Evolutionary conservation across 2,113 vertebrate species (phyloP), one percentile per base, ranked within the genome.

Genomic region (Salvelinus namaycush): DNA sequence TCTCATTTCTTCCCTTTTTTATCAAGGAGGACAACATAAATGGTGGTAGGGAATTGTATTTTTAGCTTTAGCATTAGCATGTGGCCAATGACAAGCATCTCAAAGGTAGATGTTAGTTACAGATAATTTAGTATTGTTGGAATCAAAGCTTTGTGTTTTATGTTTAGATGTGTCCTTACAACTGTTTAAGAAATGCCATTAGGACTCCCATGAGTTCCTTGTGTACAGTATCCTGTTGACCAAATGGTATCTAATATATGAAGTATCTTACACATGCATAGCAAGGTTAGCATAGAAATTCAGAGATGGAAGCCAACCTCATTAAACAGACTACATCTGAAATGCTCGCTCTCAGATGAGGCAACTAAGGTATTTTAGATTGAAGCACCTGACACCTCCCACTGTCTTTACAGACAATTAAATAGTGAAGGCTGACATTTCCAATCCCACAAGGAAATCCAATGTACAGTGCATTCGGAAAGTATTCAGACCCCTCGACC

Each of bases 371-470:
- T 18, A 67, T 59, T 74, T 77, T 20, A 70, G 31, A 4, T 44
- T 13, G 48, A 68, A 68, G 65, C 24, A 67, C 5, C 27, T 57
- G 29, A 2, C 65, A 31, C 65, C 27, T 54, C 67, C 68, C 48
- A 26, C 18, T 34, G n/a, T 49, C 39, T 34, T 13, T 66, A 57
- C 24, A 72, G 68, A 71, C 44, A 49, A 51, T 31, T 8, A 72
- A 62, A 22, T 8, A 14, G 4, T 60, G 24, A 12, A 27, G 27
- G 64, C 48, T 54, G 62, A 31, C 68, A 69, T 83, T 79, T 77
- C 0, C 57, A 29, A 57, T 74, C 68, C n/a, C 54, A 34, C 31
- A n/a, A 2, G 0, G 67, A 57, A 12, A 51, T 51, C 54, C 29
- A 22, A 44, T 34, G 8, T 1, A 44, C 39, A 44, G 39, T 44